A percentile compares a stretch with the other conserved stretches of the same genome.
Evolutionary conservation across 2,797 vertebrate genomes (phyloP).

Genomic region (Cuniculus paca): DNA sequence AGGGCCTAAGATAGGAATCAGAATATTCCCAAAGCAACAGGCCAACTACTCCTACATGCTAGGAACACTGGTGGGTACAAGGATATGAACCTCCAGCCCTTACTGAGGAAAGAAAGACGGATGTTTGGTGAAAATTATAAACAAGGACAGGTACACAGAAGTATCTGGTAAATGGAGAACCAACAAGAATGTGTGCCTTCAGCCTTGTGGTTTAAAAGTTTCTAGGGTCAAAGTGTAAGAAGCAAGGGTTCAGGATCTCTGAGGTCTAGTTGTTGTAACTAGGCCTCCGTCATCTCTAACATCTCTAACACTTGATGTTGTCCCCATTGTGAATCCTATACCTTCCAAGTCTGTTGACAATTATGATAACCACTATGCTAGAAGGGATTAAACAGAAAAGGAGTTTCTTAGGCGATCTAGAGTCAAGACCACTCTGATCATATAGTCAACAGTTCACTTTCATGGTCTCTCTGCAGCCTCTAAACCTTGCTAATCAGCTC

Average conservation of each 20-base stretch:
- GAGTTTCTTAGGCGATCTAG: slow-evolving; percentile 5
- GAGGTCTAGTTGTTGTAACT: neutral
- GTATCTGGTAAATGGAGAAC: slow-evolving; percentile 21
- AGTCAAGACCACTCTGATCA: slow-evolving; percentile 50
- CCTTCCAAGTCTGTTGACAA: slow-evolving; percentile 39
- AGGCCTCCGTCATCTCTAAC: slow-evolving; percentile 28
- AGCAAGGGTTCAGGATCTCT: slow-evolving; percentile 50
- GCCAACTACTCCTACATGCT: slow-evolving; percentile 49
- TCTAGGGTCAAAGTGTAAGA: slow-evolving; percentile 48
- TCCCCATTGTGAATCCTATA: neutral
- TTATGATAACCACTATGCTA: neutral
- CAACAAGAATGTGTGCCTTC: neutral
- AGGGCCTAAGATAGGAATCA: slow-evolving; percentile 48
- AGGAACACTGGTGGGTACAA: neutral
- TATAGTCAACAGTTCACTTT: neutral
- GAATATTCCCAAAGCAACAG: slow-evolving; percentile 70
- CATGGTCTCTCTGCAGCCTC: slow-evolving; percentile 21
- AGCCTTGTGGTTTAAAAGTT: slow-evolving; percentile 15
- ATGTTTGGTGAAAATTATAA: slow-evolving; percentile 37
- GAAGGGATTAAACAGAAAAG: slow-evolving; percentile 51
- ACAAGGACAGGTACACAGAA: neutral
- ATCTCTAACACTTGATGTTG: slow-evolving; percentile 52
- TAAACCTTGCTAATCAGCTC: slow-evolving; percentile 3
- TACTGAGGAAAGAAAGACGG: neutral
- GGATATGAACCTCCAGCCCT: slow-evolving; percentile 53